Conservation (phyloP, 1,140 invertebrate species). For the Zaprionus nigranus region DNA sequence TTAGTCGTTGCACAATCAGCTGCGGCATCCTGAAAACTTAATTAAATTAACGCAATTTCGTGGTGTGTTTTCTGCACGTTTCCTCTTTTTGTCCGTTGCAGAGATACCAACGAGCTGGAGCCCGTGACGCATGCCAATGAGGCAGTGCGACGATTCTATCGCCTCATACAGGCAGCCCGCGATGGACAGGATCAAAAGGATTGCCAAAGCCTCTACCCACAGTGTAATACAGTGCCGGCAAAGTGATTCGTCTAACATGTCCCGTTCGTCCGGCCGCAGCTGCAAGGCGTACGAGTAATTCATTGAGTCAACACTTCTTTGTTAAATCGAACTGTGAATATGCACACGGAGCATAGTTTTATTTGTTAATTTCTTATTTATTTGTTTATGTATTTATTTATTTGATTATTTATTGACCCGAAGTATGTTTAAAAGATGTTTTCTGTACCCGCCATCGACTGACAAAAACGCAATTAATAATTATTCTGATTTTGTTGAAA, state of each 20-base stretch:
- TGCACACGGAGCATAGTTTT: constrained; percentile 51
- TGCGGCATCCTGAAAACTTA: constrained; percentile 45
- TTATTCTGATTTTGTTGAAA: constrained; percentile 77
- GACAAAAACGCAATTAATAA: constrained; percentile 50
- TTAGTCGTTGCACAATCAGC: constrained; percentile 28
- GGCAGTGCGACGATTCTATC: constrained; percentile 90
- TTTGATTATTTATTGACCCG: constrained; percentile 29
- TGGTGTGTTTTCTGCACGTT: constrained; percentile 5
- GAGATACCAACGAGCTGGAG: constrained; percentile 87
- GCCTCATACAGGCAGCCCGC: constrained; percentile 91
- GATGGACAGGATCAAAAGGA: constrained; percentile 92
- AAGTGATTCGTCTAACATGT: constrained; percentile 39
- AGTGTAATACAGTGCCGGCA: constrained; percentile 85
- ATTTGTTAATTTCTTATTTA: constrained; percentile 77
- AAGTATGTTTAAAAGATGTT: constrained; percentile 35
- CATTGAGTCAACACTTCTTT: constrained; percentile 71
- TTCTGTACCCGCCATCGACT: constrained; percentile 32
- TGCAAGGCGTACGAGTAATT: constrained; percentile 43
- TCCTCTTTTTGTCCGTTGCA: constrained; percentile 57
- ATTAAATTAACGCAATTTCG: constrained; percentile 60
- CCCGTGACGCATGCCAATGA: constrained; percentile 87
- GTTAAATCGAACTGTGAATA: constrained; percentile 78
- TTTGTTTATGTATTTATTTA: constrained; percentile 55
- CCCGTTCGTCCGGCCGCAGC: constrained; percentile 2
- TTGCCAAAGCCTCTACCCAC: constrained; percentile 88